These are phyloP conservation scores for Gymnothorax reevesii DNA, from an alignment of 2,797 vertebrate species.

Conservation along the genomic window DNA sequence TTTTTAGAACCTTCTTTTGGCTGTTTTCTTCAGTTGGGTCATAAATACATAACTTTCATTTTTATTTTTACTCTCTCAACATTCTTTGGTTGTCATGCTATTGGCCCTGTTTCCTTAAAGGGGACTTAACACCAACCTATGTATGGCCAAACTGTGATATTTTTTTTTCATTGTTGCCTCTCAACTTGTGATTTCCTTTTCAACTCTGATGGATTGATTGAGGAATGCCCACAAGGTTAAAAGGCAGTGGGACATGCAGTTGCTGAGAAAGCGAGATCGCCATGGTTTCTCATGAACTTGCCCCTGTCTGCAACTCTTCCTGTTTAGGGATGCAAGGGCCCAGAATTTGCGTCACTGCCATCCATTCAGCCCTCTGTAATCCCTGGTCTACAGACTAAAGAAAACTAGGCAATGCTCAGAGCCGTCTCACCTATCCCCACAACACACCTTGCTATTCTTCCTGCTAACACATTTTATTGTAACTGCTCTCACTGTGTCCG, in stretches of 20 bases:
- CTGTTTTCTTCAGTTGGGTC: no score
- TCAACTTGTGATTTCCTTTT: not conserved
- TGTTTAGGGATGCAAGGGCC: constrained; percentile 14
- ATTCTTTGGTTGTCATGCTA: no score
- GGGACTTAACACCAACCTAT: not conserved
- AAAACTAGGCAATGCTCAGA: not conserved
- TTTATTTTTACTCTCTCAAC: no score
- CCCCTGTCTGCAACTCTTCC: constrained; percentile 5
- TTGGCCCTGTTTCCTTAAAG: no score
- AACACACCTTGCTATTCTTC: not conserved
- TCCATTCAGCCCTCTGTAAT: not conserved
- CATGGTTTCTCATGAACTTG: constrained; percentile 14
- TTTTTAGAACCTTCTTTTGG: no score
- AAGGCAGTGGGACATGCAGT: not conserved
- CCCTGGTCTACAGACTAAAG: not conserved
- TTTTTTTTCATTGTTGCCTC: not conserved
- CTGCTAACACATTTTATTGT: not conserved
- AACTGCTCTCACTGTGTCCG: not conserved
- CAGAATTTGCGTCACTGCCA: not conserved
- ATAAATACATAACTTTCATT: no score
- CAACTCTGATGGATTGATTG: not conserved
- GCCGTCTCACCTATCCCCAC: not conserved
- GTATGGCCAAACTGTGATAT: not conserved
- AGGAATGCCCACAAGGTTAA: not conserved
- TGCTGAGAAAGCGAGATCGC: not conserved